Base-by-base conservation (phyloP, 2,797 vertebrate genomes). In the Macrochelys suwanniensis region DNA sequence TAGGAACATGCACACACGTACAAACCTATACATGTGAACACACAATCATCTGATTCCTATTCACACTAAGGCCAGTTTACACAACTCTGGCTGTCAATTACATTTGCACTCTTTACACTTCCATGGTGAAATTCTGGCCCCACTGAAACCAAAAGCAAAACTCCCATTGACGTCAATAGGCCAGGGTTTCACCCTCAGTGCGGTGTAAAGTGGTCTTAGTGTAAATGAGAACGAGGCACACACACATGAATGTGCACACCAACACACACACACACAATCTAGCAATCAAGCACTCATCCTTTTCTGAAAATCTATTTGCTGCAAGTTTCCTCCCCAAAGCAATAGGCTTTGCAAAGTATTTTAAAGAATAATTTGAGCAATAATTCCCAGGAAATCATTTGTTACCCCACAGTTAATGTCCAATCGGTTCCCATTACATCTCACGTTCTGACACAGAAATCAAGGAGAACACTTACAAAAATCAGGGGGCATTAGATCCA, bases 361-460 rank as follows among this genome's bases (percentile, higher is more conserved):
- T 96, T 84, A 89, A 94, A 92, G 93, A 93, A 90, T 88, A 97
- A 96, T 68, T 88, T 92, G 85, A 96, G 96, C 92, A 81, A 54
- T 89, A 87, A 93, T 96, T 95, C 90, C 49, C 65, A 88, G 93
- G 84, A 92, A 95, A 83, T 80, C 93, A 59, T 91, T 95, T 68
- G 59, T 90, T 95, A 96, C 92, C 92, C 92, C 93, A 71, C 42
- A 87, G 88, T 89, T 91, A 86, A 84, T 0, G 0, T 91, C 93
- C 93, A 1, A 68, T 50, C 82, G 9, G 25, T 95, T 96, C 94
- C 77, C 80, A 8, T 83, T 56, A 91, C 87, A 85, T 87, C 96
- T 96, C 80, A 54, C 85, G 96, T 95, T 96, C 95, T 95, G 93
- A 95, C 92, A 91, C 86, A 90, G 82, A 95, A 97, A 98, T 97